Evolutionary conservation across 2,113 vertebrate genomes (phyloP), one percentile per base, ranked within the genome.

Genomic region (Pampusana beccarii): DNA sequence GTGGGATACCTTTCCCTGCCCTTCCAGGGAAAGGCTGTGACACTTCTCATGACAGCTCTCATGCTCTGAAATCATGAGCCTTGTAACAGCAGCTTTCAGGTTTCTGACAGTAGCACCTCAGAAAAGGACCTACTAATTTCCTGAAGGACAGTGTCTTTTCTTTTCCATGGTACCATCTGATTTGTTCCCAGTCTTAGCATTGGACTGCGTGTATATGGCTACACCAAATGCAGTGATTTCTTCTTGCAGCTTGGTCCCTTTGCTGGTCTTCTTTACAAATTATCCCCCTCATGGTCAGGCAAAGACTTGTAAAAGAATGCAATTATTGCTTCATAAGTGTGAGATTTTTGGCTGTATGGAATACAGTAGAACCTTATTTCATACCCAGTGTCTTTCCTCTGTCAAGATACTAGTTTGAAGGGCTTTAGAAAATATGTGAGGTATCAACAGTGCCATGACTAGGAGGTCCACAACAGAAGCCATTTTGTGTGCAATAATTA

Each of bases 401-500:
- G 28, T 50, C 65, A 38, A 20, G 38, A 25, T 48, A 24, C 33
- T 48, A 66, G 26, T 84, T 34, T 85, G n/a, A 75, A 92, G n/a
- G 12, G 12, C 19, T 82, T 85, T 50, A 58, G 1, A 18, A 85
- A 80, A 48, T 72, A 77, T 40, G 12, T 46, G 61, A 91, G 44
- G 15, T 54, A 46, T 50, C 91, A 91, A n/a, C 34, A 73, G 26
- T 57, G 34, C 23, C 33, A 23, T 75, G 48, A 36, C 48, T 69
- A 36, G 73, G 50, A 91, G 70, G 54, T 62, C 78, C 62, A 77
- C 19, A 87, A 51, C 38, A 86, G 79, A 78, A 88, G 74, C 36
- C 90, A 94, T 94, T 80, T 90, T 80, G 46, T 73, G 17, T 69
- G 62, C 42, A 94, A 51, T 61, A 87, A 86, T 91, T 90, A 85